Percentiles rank a stretch among this genome's conserved stretches.
Evolutionary conservation across 2,113 vertebrate genomes (phyloP).

Genomic region (Castor canadensis): DNA sequence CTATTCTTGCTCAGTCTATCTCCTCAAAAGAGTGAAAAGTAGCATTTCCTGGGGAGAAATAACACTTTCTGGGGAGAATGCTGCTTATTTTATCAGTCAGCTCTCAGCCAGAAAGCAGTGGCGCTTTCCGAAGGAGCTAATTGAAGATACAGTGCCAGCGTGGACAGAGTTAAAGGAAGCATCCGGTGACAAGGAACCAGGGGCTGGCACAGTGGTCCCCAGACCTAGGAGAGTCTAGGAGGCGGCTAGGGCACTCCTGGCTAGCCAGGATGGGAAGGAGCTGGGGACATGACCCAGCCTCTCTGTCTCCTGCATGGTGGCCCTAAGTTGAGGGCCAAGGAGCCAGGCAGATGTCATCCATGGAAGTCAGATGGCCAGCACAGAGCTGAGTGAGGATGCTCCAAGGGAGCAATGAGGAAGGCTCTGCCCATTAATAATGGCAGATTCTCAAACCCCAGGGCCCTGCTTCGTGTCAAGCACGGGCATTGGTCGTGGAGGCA

Average conservation of each 20-base stretch:
- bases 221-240: not conserved
- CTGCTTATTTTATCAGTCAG: accelerated
- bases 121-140: no score
- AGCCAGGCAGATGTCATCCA: accelerated
- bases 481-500: accelerated
- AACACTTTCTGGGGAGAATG: accelerated
- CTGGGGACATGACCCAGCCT: accelerated
- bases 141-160: accelerated
- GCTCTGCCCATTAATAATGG: accelerated
- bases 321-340: not conserved
- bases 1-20: not conserved
- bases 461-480: accelerated
- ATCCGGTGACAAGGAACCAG: accelerated
- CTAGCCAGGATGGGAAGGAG: not conserved
- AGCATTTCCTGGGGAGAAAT: not conserved
- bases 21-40: not conserved
- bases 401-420: no score
- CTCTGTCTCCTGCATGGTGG: accelerated
- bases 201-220: accelerated
- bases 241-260: accelerated
- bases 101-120: accelerated
- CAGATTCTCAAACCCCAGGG: no score
- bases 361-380: not conserved
- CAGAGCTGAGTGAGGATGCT: no score
- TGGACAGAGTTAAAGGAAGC: not conserved